Evolutionary conservation across 2,113 vertebrate genomes (phyloP), one percentile per base, ranked within the genome.

Genomic region (Bufo gargarizans): DNA sequence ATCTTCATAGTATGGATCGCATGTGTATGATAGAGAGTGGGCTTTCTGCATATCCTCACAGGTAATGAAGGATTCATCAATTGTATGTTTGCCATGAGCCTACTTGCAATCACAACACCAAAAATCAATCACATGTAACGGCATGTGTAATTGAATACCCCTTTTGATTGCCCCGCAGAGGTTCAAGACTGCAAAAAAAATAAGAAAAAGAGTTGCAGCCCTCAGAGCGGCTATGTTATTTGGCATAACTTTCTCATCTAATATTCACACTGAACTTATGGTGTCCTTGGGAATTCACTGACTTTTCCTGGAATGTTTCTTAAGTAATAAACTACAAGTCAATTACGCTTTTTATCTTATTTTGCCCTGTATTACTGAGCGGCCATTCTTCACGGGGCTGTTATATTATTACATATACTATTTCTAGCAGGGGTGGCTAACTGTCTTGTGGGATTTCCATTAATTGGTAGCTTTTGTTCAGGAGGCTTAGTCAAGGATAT

Each of bases 51-150:
- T 69, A 84, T 55, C 74, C 78, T 84, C 72, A 22, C 47, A 69
- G 87, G 81, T 84, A 89, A 89, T 89, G 81, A 88, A 84, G 22
- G 67, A 69, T 84, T 77, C 87, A 89, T 89, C 78, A 82, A 89
- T 77, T 89, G 80, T 78, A 69, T 89, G 72, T 77, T 89, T 77
- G 76, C 81, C 58, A 61, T 59, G 59, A 89, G 81, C 47, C 50
- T 78, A 22, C 59, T 53, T 7, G 80, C 87, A 78, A 84, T 84
- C 82, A 78, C 56, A 55, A 6, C n/a, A 19, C 22, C 14, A 59
- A 84, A 84, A 89, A 89, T 89, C 81, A 89, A 89, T 89, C 59
- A 77, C 81, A 84, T 65, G 87, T 84, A 84, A 84, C 56, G 22
- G 72, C 81, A 71, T 84, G 22, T 84, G 81, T 89, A 84, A 89